Evolutionary conservation across 2,113 vertebrate species (phyloP), one percentile per base, ranked within the genome.

Genomic region (Clarias gariepinus): DNA sequence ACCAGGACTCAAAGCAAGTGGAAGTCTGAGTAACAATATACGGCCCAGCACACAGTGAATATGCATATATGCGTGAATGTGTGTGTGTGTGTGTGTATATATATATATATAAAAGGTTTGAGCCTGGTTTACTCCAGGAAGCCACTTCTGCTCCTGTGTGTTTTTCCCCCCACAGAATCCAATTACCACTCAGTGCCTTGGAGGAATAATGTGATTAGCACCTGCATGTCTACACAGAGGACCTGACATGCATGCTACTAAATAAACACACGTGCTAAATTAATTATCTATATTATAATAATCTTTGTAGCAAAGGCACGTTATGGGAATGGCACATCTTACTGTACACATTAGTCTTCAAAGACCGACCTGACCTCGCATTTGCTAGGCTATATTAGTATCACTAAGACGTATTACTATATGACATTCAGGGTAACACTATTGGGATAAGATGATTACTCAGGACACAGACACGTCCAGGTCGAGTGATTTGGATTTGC

Each of bases 131-230:
- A n/a, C 76, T 78, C 8, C 23, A 55, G n/a, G 3, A 78, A 28
- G 55, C 2, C 77, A 33, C 28, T 57, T 58, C 28, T 79, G 55
- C 25, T 9, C 28, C 16, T 79, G 28, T 79, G 55, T 33, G 13
- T 78, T 13, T 57, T 58, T 61, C 11, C 57, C 30, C 4, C 10
- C 30, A 81, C 28, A 36, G 21, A 61, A 81, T 81, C 78, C 30
- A 81, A 81, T 81, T 81, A 81, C 78, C 78, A 41, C 78, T 61
- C 30, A 25, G 21, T 61, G 78, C 57, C 78, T 81, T 81, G 36
- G 78, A 61, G 78, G 57, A 81, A 36, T 61, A 30, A 81, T 83
- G 61, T 30, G 63, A 83, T 83, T 83, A 68, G 81, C 81, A 83
- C 81, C 81, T 68, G 78, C 57, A 83, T 83, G 81, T 83, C 81